phyloP scores from a whole-genome alignment of 1,140 invertebrate genomes.

The Cherax destructor region DNA sequence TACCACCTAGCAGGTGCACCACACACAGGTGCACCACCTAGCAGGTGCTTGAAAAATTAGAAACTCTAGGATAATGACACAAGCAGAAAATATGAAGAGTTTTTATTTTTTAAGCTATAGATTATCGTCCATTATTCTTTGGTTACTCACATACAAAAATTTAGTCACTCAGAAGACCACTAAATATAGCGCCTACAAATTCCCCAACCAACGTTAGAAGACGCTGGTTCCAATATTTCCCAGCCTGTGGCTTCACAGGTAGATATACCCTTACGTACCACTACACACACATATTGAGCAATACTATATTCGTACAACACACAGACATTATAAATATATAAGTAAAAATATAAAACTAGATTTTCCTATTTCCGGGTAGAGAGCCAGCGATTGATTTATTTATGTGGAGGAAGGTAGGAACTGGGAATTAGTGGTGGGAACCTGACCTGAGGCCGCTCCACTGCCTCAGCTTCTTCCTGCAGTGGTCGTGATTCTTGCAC shows the following conservation, averaged over 20 bases:
- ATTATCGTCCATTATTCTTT: constrained; percentile 6
- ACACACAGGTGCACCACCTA: no score
- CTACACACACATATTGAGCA: constrained; percentile 5
- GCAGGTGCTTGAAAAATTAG: no score
- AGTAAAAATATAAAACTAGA: neutral
- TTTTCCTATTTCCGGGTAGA: neutral
- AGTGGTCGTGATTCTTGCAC: neutral
- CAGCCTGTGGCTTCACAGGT: neutral
- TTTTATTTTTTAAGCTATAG: neutral
- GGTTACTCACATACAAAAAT: neutral
- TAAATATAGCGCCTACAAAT: neutral
- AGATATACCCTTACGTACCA: neutral
- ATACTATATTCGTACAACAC: neutral
- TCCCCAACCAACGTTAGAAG: neutral
- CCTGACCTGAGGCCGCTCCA: neutral
- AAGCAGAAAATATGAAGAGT: neutral
- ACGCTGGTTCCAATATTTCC: neutral
- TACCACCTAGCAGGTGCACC: no score
- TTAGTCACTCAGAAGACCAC: neutral
- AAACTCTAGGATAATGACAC: neutral
- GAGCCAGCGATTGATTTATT: neutral
- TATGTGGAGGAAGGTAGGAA: neutral
- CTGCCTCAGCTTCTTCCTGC: neutral
- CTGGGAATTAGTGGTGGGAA: neutral
- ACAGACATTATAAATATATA: neutral